Base-by-base conservation (phyloP, 1,140 invertebrate species). In the Papilio glaucus region DNA sequence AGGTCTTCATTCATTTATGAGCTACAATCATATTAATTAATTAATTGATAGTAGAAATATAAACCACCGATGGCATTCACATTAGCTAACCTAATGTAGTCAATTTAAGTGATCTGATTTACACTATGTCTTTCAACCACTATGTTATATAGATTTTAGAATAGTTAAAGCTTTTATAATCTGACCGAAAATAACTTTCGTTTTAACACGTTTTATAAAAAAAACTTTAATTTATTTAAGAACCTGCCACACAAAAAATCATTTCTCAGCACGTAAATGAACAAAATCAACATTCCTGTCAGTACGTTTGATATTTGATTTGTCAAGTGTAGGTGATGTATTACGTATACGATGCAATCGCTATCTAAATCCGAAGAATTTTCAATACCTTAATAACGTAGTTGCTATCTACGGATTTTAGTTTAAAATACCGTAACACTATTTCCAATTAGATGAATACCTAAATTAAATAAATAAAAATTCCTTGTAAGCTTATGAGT, bases 271-370 rank as follows among this genome's bases (percentile, higher is more conserved):
- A 63, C 41, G 73, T 71, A 71, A 71, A 71, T 71, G 65, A 73
- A 69, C 67, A 70, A 74, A 71, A 74, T 65, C 61, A 74, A 74
- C 73, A 74, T 71, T 57, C 29, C 45, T 45, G 15, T 7, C 45
- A 24, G 21, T 24, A 57, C 21, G 49, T 24, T 57, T 57, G 21
- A 57, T 57, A 57, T 69, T 73, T 73, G 65, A 33, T 70, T 49
- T 69, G 53, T 42, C 4, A 72, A 39, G 53, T 33, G 24, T 72
- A 57, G 9, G 24, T 26, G 49, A 26, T 24, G 12, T 26, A 57
- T 57, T 57, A 57, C 21, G 49, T 57, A 57, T 57, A 26, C 49
- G 21, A 57, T 57, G 24, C 12, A 57, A 57, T 57, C 9, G 21
- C 49, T 24, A 57, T 24, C 49, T 4, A 7, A 10, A 53, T 21